Evolutionary conservation across 2,888 invertebrate genomes (phyloP).

Genomic region (Ornithoptera alexandrae): DNA sequence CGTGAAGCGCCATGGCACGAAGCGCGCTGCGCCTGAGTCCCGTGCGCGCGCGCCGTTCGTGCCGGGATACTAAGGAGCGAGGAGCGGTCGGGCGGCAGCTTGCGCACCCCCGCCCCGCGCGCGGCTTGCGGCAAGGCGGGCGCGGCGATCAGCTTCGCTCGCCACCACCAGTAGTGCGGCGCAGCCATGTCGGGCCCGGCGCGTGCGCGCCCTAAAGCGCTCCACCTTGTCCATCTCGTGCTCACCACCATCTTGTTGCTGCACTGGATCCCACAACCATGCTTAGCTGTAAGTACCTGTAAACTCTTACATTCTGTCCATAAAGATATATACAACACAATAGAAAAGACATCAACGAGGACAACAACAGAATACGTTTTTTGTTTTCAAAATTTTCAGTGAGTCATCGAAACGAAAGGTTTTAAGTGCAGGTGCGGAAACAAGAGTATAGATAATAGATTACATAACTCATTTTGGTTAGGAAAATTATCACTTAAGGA

Average conservation of each 20-base stretch:
- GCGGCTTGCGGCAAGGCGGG: slow-evolving; percentile 47
- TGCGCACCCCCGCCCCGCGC: slow-evolving; percentile 62
- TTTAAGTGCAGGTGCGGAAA: too few relatives aligned
- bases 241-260: slow-evolving; percentile 60
- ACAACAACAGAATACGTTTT: slow-evolving; percentile 1
- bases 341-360: slow-evolving; percentile 52
- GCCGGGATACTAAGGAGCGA: slow-evolving; percentile 77
- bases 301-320: background rate
- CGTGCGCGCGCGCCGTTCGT: slow-evolving; percentile 78
- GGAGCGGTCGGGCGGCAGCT: slow-evolving; percentile 62
- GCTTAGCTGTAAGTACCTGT: slow-evolving; percentile 63
- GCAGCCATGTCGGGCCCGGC: slow-evolving; percentile 78
- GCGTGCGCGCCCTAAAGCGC: slow-evolving; percentile 67
- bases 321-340: slow-evolving; percentile 12
- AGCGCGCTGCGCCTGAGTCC: slow-evolving; percentile 74
- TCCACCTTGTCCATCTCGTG: slow-evolving; percentile 59
- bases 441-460: too few relatives aligned
- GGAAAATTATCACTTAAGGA: too few relatives aligned
- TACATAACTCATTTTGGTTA: too few relatives aligned
- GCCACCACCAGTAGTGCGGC: slow-evolving; percentile 74
- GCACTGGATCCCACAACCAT: slow-evolving; percentile 50
- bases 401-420: background rate
- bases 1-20: slow-evolving; percentile 75
- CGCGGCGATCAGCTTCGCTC: slow-evolving; percentile 47
- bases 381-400: slow-evolving; percentile 16